Base-by-base conservation (phyloP, 2,113 vertebrate genomes). In the Hepsetus odoe region DNA sequence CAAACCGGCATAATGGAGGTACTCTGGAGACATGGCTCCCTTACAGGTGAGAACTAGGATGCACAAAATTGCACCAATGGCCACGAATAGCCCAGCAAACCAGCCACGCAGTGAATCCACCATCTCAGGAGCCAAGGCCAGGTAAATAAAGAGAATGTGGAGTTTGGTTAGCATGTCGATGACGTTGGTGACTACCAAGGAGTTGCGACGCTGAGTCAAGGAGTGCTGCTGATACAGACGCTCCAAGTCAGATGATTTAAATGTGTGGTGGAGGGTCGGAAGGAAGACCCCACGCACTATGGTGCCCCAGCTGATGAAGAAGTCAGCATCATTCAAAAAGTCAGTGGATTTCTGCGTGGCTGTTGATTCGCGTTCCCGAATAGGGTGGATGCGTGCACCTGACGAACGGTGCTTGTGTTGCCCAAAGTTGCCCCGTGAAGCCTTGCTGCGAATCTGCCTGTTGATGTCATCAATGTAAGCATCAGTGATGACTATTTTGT, bases 221-320 rank as follows among this genome's bases (percentile, higher is more conserved):
- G 88, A 90, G 28, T 88, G 89, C 80, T 87, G 85, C 80, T 90
- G 90, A 72, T 92, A 91, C 12, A 91, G 80, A 67, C 84, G 84
- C 80, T 92, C 90, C 72, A 92, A 22, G 71, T 90, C 87, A 0
- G 46, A 22, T 5, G 88, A 90, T 86, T 87, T 90, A 83, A 91
- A 92, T 0, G 75, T 85, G 62, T 89, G 87, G 20, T 91, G 85
- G 71, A 91, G 79, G 0, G 86, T 73, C 0, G 90, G 90, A 7
- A 91, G 65, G 70, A 88, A 87, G 62, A 91, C 67, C 0, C 90
- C 90, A 51, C 78, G 77, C 2, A 86, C 74, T 0, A 79, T 83
- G n/a, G 72, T 75, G 2, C 89, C 89, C 66, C 81, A 53, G 0
- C 83, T 88, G 40, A 87, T 82, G 0, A 91, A 90, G 85, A 90